Percentiles rank a stretch among this genome's conserved stretches.
phyloP scores from a whole-genome alignment of 2,888 invertebrate genomes.

The Lycia hirtaria region DNA sequence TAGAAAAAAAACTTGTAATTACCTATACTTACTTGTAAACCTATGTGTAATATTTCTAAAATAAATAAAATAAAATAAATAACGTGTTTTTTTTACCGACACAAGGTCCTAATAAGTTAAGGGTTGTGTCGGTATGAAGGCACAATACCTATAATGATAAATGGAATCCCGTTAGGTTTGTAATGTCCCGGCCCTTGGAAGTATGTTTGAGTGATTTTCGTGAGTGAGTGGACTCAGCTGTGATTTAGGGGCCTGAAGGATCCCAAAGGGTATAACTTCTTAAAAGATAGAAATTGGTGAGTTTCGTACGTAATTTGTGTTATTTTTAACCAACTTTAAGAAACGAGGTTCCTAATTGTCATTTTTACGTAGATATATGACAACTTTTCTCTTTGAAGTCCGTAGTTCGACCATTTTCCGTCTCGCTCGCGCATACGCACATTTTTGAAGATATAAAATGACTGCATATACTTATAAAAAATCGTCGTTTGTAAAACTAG shows the following conservation, averaged over 20 bases:
- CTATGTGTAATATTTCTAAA: too few species aligned
- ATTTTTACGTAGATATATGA: too few species aligned
- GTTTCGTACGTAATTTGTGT: neutral
- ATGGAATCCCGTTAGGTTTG: constrained; percentile 9
- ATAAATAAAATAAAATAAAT: too few species aligned
- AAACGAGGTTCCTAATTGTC: neutral
- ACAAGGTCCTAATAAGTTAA: neutral
- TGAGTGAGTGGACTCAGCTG: constrained; percentile 7
- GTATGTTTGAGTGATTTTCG: constrained; percentile 20
- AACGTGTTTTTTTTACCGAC: constrained; percentile 1
- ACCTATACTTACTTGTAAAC: neutral
- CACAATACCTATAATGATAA: constrained; percentile 14
- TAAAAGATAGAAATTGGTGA: neutral
- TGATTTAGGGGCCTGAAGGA: constrained; percentile 7
- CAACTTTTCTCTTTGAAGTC: too few species aligned
- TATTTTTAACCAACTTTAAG: too few species aligned
- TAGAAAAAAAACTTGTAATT: too few species aligned
- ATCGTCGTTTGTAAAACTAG: too few species aligned
- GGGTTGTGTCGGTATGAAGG: neutral
- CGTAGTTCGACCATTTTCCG: too few species aligned
- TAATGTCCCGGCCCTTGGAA: constrained; percentile 7
- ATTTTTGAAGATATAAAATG: too few species aligned
- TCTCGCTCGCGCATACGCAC: too few species aligned
- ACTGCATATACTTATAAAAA: too few species aligned
- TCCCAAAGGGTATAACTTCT: constrained; percentile 5